Percentiles rank a stretch among this genome's conserved stretches.
phyloP scores from a whole-genome alignment of 2,797 vertebrate genomes.

The Crax fasciolata region DNA sequence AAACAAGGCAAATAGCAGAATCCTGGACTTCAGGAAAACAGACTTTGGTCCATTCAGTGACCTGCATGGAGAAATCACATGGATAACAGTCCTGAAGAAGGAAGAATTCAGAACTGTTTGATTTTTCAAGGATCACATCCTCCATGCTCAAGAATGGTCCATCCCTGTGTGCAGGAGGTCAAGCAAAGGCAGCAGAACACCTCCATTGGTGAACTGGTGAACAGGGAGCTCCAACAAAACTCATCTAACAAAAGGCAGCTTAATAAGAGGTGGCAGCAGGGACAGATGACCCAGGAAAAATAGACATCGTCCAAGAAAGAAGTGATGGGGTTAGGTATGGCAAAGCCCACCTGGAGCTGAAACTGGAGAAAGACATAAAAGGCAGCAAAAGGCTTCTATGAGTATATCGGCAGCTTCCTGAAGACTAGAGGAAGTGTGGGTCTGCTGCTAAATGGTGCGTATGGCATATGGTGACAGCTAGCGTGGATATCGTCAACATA shows the following conservation, averaged over 20 bases:
- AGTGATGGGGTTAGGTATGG: not conserved
- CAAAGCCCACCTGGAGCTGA: not conserved
- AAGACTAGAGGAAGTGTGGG: not conserved
- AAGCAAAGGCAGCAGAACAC: not conserved
- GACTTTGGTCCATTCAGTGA: not conserved
- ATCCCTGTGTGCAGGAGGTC: not conserved
- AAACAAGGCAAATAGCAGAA: not conserved
- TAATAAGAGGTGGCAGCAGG: not conserved
- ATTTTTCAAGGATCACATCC: not conserved
- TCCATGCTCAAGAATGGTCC: not conserved
- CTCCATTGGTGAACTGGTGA: not conserved
- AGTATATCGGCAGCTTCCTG: not conserved
- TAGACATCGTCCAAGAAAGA: not conserved
- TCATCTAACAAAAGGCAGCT: not conserved
- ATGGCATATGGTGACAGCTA: not conserved
- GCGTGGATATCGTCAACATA: rapidly evolving
- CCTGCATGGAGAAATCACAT: not conserved
- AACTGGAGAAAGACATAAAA: not conserved
- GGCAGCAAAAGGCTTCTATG: not conserved
- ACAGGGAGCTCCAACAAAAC: not conserved
- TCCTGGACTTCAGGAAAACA: not conserved
- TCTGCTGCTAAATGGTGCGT: not conserved
- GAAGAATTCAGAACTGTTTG: not conserved
- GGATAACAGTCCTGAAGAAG: not conserved
- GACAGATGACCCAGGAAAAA: not conserved